A percentile compares a stretch with the other conserved stretches of the same genome.
Evolutionary conservation across 2,797 vertebrate genomes (phyloP).

Genomic region (Sorex maritimensis): DNA sequence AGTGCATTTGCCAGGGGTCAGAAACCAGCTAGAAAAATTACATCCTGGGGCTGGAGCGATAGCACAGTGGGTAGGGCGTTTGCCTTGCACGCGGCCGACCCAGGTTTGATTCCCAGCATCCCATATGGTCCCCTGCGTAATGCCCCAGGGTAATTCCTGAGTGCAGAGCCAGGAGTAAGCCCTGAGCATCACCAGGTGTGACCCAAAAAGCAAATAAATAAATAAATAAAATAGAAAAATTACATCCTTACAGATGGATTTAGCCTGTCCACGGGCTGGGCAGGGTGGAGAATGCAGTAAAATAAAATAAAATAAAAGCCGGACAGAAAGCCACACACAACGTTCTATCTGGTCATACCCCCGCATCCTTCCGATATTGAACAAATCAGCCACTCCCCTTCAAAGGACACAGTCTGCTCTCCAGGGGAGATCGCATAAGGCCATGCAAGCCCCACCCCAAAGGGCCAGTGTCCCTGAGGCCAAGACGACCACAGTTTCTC

Average conservation of each 20-base stretch:
- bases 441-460: not conserved
- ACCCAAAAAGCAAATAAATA: too few relatives aligned
- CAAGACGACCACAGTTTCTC: not conserved
- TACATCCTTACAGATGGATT: not conserved
- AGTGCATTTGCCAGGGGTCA: accelerated
- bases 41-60: not conserved
- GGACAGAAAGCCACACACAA: not conserved
- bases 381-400: not conserved
- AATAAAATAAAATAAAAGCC: not conserved
- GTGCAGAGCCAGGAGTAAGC: too few relatives aligned
- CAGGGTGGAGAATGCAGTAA: not conserved
- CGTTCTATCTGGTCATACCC: not conserved
- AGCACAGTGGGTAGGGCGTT: too few relatives aligned
- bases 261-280: not conserved
- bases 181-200: too few relatives aligned
- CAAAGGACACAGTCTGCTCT: not conserved
- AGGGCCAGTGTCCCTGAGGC: slow-evolving; percentile 22
- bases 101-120: too few relatives aligned
- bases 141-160: too few relatives aligned
- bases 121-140: too few relatives aligned
- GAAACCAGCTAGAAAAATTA: not conserved
- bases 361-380: not conserved
- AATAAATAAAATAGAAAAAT: not conserved
- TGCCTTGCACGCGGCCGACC: too few relatives aligned
- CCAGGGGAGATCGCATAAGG: not conserved